Base-by-base conservation (phyloP, 2,113 vertebrate species). In the Pelusios castaneus region DNA sequence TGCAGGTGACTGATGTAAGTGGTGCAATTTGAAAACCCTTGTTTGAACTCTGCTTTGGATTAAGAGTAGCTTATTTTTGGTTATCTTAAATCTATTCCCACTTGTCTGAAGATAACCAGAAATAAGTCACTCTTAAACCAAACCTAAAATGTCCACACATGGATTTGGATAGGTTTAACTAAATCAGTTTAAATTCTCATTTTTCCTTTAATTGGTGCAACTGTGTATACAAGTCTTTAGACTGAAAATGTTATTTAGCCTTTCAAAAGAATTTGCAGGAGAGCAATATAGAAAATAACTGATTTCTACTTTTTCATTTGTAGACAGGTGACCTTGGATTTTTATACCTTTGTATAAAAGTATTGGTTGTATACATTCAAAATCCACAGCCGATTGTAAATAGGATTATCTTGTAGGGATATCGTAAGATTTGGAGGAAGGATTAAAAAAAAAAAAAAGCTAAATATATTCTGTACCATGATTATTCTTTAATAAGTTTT, bases 261-360 rank as follows among this genome's bases (percentile, higher is more conserved):
- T 96, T 95, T 93, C 89, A 89, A 90, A 95, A 87, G 94, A 84
- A 89, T 97, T 94, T 95, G 75, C 75, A 84, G 89, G 93, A 85
- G 94, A 88, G 55, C 91, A 95, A 89, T 79, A 89, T 95, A 92
- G 79, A 94, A 87, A 84, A 95, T 88, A 92, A 89, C 89, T 51
- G 76, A 52, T 94, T 92, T 93, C 80, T 88, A 76, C 83, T 94
- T 88, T n/a, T 85, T 88, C 90, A 52, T 95, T 96, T 88, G 92
- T 91, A 91, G 58, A 51, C 94, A 95, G 92, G 83, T 88, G 95
- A 95, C 83, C 94, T 95, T 95, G 58, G 47, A 10, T 47, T 90
- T 95, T 95, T 93, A 84, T 91, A 95, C 89, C 89, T 81, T 75
- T 85, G 90, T 89, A 80, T 51, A 95, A 94, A 80, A 88, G 85